Evolutionary conservation across 2,888 invertebrate species (phyloP), one percentile per base, ranked within the genome.

Genomic region (Galerucella calmariensis): DNA sequence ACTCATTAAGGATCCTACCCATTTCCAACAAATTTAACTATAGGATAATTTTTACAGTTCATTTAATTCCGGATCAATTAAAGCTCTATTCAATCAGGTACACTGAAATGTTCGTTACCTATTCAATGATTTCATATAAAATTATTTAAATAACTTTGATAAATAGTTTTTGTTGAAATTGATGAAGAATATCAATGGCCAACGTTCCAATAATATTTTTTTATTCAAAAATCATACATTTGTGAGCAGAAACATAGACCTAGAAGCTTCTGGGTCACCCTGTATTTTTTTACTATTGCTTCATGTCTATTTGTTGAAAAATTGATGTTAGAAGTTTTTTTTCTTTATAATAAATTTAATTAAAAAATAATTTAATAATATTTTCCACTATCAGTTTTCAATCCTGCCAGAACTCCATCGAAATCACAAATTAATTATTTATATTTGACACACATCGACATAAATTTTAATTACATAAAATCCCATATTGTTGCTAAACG

Each of bases 21-120:
- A 16, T 71, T 65, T 56, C 58, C 66, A 59, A 46, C 59, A 67
- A 66, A 71, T 71, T 71, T 71, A 71, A 72, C 72, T 59, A 56
- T 53, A 53, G 48, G 65, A 46, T 67, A 66, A 66, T 72, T 72
- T 72, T 72, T 72, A 27, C 66, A 62, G 59, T 67, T 66, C 66
- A 72, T 66, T 67, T 59, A 72, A 66, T 67, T 59, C 59, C 24
- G 5, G 58, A 72, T 66, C 66, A 72, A 72, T 72, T 72, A 72
- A 59, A 72, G 66, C 48, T 66, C 66, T 58, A 72, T 72, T 72
- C 66, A 72, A 66, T 72, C 66, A 66, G 59, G 41, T 72, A 70
- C 14, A 58, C 27, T 59, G 72, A 72, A 67, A 72, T 72, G 46
- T 71, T 35, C 71, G 65, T 44, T 71, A 48, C 65, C 65, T 66